phyloP scores from a whole-genome alignment of 1,140 invertebrate species.

The Charaxes varanes region DNA sequence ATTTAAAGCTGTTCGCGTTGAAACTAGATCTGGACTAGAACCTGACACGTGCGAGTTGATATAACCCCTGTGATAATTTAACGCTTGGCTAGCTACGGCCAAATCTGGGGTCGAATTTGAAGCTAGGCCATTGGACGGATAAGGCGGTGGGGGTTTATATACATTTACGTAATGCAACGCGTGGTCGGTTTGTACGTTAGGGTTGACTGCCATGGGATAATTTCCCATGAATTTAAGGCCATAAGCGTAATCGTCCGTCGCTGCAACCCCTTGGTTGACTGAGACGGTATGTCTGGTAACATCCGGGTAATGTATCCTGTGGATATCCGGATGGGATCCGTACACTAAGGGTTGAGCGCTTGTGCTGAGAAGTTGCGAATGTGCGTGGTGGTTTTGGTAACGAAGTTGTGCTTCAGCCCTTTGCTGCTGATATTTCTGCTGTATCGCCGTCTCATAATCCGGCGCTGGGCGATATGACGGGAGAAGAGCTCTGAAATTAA shows the following conservation, averaged over 20 bases:
- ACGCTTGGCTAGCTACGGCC: slow-evolving; percentile 77
- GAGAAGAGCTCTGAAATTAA: slow-evolving; percentile 78
- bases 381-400: slow-evolving; percentile 57
- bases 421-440: slow-evolving; percentile 81
- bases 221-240: slow-evolving; percentile 45
- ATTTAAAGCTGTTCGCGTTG: slow-evolving; percentile 77
- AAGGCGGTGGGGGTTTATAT: slow-evolving; percentile 89
- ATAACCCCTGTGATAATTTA: slow-evolving; percentile 72
- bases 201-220: slow-evolving; percentile 57
- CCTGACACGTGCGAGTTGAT: slow-evolving; percentile 79
- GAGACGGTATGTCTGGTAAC: slow-evolving; percentile 76
- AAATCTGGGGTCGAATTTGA: slow-evolving; percentile 89
- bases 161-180: slow-evolving; percentile 79
- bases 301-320: slow-evolving; percentile 76
- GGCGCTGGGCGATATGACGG: slow-evolving; percentile 94
- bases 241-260: slow-evolving; percentile 52
- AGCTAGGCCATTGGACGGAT: slow-evolving; percentile 81
- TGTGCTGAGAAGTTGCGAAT: slow-evolving; percentile 36
- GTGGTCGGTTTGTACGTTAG: slow-evolving; percentile 53
- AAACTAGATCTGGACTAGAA: slow-evolving; percentile 85
- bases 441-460: slow-evolving; percentile 95
- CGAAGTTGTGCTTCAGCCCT: slow-evolving; percentile 54
- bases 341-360: slow-evolving; percentile 68
- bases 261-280: slow-evolving; percentile 39
- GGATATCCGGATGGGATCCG: slow-evolving; percentile 80